Evolutionary conservation across 64 coral and sea anemone genomes (phyloP).

Genomic region (Orbicella faveolata): DNA sequence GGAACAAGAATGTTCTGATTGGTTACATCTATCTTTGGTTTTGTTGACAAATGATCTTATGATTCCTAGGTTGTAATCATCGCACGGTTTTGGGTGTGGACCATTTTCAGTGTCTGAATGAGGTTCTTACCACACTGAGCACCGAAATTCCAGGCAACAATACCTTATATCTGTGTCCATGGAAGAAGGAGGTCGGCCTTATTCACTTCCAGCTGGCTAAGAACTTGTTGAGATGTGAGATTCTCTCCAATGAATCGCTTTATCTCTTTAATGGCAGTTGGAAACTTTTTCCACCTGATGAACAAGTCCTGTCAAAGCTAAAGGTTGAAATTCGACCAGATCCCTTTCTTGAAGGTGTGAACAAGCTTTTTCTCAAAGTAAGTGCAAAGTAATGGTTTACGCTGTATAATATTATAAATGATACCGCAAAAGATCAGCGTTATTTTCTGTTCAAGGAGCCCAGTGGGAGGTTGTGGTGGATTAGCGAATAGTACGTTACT

Average conservation of each 20-base stretch:
- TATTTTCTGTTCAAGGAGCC: no score
- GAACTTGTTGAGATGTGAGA: not conserved
- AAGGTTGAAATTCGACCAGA: constrained; percentile 1
- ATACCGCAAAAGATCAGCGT: no score
- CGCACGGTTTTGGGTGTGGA: constrained; percentile 6
- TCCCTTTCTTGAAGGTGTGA: not conserved
- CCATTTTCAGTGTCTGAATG: not conserved
- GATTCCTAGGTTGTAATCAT: constrained; percentile 7
- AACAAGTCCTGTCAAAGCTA: not conserved
- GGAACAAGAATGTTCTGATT: no score
- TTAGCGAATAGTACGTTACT: no score
- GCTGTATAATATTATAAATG: not conserved
- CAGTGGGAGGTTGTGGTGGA: no score
- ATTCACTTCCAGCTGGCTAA: not conserved
- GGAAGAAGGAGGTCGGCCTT: not conserved
- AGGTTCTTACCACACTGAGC: not conserved
- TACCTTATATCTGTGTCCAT: constrained; percentile 24
- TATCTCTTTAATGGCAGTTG: constrained; percentile 21
- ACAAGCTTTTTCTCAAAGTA: constrained; percentile 24
- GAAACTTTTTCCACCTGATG: not conserved
- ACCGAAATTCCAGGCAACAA: constrained; percentile 1
- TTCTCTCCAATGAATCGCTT: constrained; percentile 22
- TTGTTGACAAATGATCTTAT: not conserved
- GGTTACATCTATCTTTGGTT: not conserved
- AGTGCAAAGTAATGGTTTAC: not conserved